These are phyloP conservation scores for Lutraria rhynchaena DNA, from an alignment of 1,140 invertebrate genomes.

Conservation along the genomic window DNA sequence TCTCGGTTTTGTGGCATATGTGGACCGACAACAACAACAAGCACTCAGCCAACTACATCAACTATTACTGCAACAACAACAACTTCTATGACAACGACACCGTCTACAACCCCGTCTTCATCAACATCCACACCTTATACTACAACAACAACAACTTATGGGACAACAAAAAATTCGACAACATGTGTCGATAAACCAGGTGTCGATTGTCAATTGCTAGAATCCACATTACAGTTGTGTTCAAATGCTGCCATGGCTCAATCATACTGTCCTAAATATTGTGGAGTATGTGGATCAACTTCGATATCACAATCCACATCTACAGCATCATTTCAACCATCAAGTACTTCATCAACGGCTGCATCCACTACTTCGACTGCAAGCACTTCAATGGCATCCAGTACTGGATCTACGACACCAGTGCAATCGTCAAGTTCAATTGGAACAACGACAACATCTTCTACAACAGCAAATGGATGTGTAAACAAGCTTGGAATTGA, in stretches of 20 bases:
- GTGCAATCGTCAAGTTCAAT: neutral
- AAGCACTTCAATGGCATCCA: neutral
- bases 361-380: neutral
- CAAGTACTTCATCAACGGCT: neutral
- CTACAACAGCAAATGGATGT: conserved; percentile 17
- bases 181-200: conserved; percentile 45
- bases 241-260: conserved; percentile 15
- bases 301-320: neutral
- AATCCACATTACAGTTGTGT: conserved; percentile 25
- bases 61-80: conserved; percentile 1
- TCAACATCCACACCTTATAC: neutral
- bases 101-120: neutral
- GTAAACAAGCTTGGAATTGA: conserved; percentile 39
- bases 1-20: conserved; percentile 29
- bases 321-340: neutral
- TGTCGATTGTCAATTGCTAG: conserved; percentile 42
- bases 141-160: conserved; percentile 6
- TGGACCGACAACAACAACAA: neutral
- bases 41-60: conserved; percentile 11
- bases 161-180: neutral
- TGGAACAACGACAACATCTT: neutral
- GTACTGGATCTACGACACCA: neutral
- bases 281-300: conserved; percentile 44
- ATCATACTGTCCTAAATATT: conserved; percentile 42
- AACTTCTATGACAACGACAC: conserved; percentile 6